Conservation (phyloP, 30 jellyfish, hydroid and myxozoan species). For the Aurelia coerulea region DNA sequence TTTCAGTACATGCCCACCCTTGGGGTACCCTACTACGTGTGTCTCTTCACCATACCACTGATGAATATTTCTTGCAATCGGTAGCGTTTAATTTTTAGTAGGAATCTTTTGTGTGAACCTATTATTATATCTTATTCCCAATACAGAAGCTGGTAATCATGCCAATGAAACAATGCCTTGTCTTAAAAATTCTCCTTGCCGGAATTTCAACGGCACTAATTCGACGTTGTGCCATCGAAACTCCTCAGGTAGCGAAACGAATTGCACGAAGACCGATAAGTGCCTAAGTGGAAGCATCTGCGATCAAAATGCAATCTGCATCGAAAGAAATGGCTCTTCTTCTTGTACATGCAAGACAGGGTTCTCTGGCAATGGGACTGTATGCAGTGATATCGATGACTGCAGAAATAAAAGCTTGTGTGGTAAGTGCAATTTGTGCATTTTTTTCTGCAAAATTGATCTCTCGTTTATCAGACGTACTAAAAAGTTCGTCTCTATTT, state of each 20-base stretch:
- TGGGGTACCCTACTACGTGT: too few species aligned
- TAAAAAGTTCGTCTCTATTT: too few species aligned
- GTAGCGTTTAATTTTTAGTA: too few species aligned
- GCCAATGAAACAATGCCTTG: neutral
- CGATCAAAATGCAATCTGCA: slow-evolving; percentile 21
- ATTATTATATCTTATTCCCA: too few species aligned
- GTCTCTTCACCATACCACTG: too few species aligned
- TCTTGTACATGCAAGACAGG: slow-evolving; percentile 27
- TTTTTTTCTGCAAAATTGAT: too few species aligned
- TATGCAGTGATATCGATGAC: slow-evolving; percentile 39
- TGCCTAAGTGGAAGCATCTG: slow-evolving; percentile 33
- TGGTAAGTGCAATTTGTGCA: neutral
- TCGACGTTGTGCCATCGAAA: slow-evolving; percentile 23
- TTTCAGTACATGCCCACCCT: too few species aligned
- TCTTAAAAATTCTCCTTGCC: slow-evolving; percentile 4
- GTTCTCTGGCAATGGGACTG: slow-evolving; percentile 29
- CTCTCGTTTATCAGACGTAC: too few species aligned
- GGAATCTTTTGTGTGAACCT: too few species aligned
- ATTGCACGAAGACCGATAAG: slow-evolving; percentile 43
- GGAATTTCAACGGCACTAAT: slow-evolving; percentile 22
- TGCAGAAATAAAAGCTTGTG: neutral
- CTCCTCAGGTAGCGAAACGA: slow-evolving; percentile 28
- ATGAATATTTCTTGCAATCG: too few species aligned
- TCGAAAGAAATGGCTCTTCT: slow-evolving; percentile 2
- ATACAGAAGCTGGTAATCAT: neutral